Percentiles rank a stretch among this genome's conserved stretches.
Conservation (phyloP, 2,113 vertebrate species). For the Callaeas wilsoni region DNA sequence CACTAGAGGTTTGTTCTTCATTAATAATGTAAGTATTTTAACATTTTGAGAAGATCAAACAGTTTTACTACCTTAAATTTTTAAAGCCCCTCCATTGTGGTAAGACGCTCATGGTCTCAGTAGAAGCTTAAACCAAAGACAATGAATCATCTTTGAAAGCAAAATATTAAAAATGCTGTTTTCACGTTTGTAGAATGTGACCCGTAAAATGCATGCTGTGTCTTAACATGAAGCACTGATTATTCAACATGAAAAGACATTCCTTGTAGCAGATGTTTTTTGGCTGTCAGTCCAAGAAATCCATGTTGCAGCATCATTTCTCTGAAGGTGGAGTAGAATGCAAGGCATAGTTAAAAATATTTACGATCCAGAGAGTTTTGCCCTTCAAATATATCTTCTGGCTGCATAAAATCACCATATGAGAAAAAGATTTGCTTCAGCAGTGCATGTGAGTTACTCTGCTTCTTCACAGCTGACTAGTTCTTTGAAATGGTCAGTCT, state of each 20-base stretch:
- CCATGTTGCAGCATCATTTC: neutral
- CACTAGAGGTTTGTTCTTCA: neutral
- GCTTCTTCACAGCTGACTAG: neutral
- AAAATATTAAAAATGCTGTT: neutral
- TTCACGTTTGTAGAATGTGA: neutral
- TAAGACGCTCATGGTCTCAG: neutral
- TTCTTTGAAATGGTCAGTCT: conserved; percentile 9
- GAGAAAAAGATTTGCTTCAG: neutral
- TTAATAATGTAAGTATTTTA: neutral
- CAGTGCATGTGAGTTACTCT: neutral
- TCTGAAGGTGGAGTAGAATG: neutral
- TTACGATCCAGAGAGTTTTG: neutral
- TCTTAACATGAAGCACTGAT: neutral
- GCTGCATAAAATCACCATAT: conserved; percentile 7
- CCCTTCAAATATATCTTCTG: conserved; percentile 19
- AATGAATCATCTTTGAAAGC: neutral
- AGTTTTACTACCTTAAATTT: neutral
- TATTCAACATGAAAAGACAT: neutral
- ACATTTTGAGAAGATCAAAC: neutral
- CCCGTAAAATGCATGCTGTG: neutral
- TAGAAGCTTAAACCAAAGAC: neutral
- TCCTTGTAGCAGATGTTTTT: neutral
- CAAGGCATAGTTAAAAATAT: neutral
- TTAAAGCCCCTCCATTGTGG: neutral
- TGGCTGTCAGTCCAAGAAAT: neutral